Evolutionary conservation across 2,113 vertebrate genomes (phyloP), one percentile per base, ranked within the genome.

Genomic region (Canis aureus): DNA sequence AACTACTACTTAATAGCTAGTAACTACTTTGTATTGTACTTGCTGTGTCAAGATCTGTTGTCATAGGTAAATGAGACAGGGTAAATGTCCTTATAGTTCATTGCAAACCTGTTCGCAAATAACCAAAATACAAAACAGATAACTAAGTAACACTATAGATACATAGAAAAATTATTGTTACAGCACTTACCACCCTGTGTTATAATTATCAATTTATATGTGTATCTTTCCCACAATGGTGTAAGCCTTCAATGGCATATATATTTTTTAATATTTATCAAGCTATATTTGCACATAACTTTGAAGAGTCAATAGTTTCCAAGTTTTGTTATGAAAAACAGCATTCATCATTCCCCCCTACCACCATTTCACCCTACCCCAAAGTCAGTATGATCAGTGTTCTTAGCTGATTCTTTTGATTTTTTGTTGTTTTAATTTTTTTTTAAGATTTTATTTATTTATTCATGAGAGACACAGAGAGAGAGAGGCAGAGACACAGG

Each of bases 1-100:
- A 92, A 51, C 43, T 85, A 79, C 43, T 83, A 4, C 60, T 92
- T 82, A 87, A 86, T 96, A 92, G 51, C 43, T 82, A 91, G 74
- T 96, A 92, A 57, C 55, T 85, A 73, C 43, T 78, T 3, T 74
- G 15, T 93, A 15, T 84, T 88, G 13, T 78, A 93, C 71, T 78
- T 66, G 5, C 67, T 73, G 8, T 95, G 73, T 11, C 87, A 88
- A 66, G 62, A 90, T 95, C 57, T 89, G 12, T 95, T 86, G 35
- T 35, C 71, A 88, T 49, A 89, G 29, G 15, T 94, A n/a, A 96
- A 92, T 67, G 35, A 92, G 35, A 49, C 20, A 71, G 62, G 53
- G 23, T 95, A 87, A 93, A 71, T 90, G 32, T 57, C 55, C 66
- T 51, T 80, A 19, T 43, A 81, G n/a, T 86, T 95, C 57, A 35